Percentiles rank a stretch among this genome's conserved stretches.
Conservation (phyloP, 2,888 invertebrate species). For the Drosophila longiperda region DNA sequence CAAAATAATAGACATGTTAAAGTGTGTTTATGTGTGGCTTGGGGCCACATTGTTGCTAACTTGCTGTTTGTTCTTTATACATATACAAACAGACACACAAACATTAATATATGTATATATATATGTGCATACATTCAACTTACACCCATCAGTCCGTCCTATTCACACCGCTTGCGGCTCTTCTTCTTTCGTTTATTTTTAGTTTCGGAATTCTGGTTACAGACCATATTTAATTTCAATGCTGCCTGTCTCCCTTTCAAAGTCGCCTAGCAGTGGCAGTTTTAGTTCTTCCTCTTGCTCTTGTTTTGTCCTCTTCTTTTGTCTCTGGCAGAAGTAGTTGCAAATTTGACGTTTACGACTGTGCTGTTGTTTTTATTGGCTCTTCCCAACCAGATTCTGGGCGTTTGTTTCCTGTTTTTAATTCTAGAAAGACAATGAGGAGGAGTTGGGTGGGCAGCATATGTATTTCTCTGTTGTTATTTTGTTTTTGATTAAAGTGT, state of each 20-base stretch:
- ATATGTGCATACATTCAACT: background rate
- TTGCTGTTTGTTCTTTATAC: conserved; percentile 5
- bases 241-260: conserved; percentile 16
- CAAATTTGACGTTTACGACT: conserved; percentile 10
- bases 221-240: conserved; percentile 70
- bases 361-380: conserved; percentile 21
- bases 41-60: conserved; percentile 33
- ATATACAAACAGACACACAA: background rate
- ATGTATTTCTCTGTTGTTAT: conserved; percentile 2
- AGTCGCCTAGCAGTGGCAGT: conserved; percentile 11
- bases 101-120: background rate
- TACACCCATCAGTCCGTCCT: conserved; percentile 4
- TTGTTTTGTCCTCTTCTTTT: conserved; percentile 30
- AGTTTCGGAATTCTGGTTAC: conserved; percentile 69
- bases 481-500: conserved; percentile 20
- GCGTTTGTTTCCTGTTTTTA: conserved; percentile 26
- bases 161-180: background rate
- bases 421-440: background rate
- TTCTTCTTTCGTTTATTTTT: conserved; percentile 66
- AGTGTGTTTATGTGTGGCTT: background rate
- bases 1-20: conserved; percentile 14
- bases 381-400: conserved; percentile 5
- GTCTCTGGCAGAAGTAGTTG: conserved; percentile 59
- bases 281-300: conserved; percentile 6
- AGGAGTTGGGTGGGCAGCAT: background rate